Evolutionary conservation across 2,888 invertebrate species (phyloP), one percentile per base, ranked within the genome.

Genomic region (Chaitophorus viminalis): DNA sequence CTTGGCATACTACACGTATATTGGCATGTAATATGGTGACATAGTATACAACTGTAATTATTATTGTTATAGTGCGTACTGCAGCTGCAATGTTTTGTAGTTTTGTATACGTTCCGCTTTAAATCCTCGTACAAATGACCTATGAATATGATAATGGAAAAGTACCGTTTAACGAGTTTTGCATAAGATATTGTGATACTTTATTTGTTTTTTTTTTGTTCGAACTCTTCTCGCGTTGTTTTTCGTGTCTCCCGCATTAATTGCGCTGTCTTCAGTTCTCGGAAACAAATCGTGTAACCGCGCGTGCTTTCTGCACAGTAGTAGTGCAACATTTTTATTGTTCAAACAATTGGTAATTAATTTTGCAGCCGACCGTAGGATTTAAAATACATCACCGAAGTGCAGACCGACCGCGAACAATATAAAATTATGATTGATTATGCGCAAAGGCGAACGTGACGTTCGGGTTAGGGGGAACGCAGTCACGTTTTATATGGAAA

Each of bases 41-140:
- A 25, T 60, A 1, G 21, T 25, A 8, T 60, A 60, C 46, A 11
- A 14, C 46, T 14, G 25, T 60, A 68, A 68, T 68, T n/a, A 70
- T 70, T 70, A 17, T 70, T 31, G 70, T 31, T 31, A 25, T 21
- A 6, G 60, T 21, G 39, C 8, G 60, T 54, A 54, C 54, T 54
- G 52, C 31, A 46, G 11, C 14, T 5, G 60, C 21, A 8, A n/a
- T 60, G 54, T 33, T 17, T n/a, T n/a, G n/a, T 60, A n/a, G 31
- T 82, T 82, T 29, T 70, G 82, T 70, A 70, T 18, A 5, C 82
- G 72, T 82, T 72, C 70, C 70, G 82, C 52, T 82, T 72, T 72
- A 82, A 82, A 82, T 82, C 82, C 68, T 82, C 82, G 52, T 82
- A 72, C 72, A 17, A 33, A 72, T 72, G 82, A 52, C 46, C 72